Evolutionary conservation across 37 sponge, comb jelly and placozoan genomes (phyloP).

Genomic region (Amphimedon queenslandica): DNA sequence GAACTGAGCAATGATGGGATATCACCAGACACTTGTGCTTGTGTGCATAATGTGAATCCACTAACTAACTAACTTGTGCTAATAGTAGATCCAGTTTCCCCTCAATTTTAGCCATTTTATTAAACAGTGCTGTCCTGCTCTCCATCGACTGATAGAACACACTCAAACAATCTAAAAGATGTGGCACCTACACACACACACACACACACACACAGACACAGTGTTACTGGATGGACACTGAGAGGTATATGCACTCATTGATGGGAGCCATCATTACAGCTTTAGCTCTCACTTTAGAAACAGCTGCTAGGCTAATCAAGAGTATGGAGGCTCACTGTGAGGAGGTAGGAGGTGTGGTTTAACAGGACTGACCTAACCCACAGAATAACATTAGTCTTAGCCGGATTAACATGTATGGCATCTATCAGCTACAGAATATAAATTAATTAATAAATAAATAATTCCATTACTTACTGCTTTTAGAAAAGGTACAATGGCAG

Average conservation of each 20-base stretch:
- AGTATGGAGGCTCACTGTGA: constrained; percentile 19
- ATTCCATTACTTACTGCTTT: constrained; percentile 23
- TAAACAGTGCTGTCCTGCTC: constrained; percentile 13
- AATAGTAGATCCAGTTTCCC: constrained; percentile 54
- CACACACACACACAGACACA: no score
- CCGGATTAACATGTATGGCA: no score
- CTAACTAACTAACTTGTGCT: constrained; percentile 27
- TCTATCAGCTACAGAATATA: no score
- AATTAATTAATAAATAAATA: no score
- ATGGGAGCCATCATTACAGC: no score
- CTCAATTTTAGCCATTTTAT: constrained; percentile 32
- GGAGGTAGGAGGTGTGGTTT: constrained; percentile 51
- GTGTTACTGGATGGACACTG: no score
- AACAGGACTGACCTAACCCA: constrained; percentile 44
- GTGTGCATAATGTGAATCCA: no score
- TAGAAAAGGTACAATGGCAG: constrained; percentile 31
- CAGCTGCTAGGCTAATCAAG: no score
- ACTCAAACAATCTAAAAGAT: constrained; percentile 30
- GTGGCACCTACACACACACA: constrained; percentile 55
- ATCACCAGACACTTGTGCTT: background rate
- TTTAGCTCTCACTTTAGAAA: no score
- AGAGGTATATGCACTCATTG: background rate
- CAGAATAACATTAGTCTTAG: no score
- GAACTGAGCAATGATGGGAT: no score
- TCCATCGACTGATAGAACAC: constrained; percentile 40